phyloP scores from a whole-genome alignment of 2,888 invertebrate species.

The Ceriagrion tenellum region DNA sequence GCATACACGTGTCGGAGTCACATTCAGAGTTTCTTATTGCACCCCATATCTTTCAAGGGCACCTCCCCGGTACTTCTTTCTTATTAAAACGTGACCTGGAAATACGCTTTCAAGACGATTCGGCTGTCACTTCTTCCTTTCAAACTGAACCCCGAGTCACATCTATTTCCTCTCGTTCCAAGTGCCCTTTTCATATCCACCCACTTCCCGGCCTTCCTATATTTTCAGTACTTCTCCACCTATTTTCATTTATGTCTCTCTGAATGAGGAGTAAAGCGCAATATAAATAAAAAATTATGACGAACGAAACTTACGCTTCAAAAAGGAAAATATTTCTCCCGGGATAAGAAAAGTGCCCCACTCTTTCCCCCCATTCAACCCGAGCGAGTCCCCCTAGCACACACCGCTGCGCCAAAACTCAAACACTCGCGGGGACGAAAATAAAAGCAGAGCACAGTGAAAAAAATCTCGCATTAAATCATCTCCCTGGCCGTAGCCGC shows the following conservation, averaged over 20 bases:
- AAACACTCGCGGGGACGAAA: background rate
- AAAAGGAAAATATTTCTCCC: background rate
- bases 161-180: background rate
- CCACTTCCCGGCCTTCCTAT: background rate
- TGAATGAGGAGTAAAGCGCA: background rate
- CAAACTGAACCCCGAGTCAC: background rate
- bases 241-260: background rate
- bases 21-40: background rate
- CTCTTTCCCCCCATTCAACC: background rate
- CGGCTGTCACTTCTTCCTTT: background rate
- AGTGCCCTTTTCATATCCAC: background rate
- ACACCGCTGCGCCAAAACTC: slow-evolving; percentile 8
- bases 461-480: slow-evolving; percentile 19
- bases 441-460: background rate
- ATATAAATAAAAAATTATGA: background rate
- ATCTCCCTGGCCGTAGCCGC: background rate
- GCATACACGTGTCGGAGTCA: background rate
- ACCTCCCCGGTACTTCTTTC: background rate
- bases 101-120: slow-evolving; percentile 6
- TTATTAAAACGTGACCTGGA: slow-evolving; percentile 35
- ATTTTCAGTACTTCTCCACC: background rate
- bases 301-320: background rate
- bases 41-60: background rate
- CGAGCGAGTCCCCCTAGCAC: background rate
- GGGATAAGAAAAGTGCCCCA: background rate